Base-by-base conservation (phyloP, 2,113 vertebrate genomes). In the Dromas ardeola region DNA sequence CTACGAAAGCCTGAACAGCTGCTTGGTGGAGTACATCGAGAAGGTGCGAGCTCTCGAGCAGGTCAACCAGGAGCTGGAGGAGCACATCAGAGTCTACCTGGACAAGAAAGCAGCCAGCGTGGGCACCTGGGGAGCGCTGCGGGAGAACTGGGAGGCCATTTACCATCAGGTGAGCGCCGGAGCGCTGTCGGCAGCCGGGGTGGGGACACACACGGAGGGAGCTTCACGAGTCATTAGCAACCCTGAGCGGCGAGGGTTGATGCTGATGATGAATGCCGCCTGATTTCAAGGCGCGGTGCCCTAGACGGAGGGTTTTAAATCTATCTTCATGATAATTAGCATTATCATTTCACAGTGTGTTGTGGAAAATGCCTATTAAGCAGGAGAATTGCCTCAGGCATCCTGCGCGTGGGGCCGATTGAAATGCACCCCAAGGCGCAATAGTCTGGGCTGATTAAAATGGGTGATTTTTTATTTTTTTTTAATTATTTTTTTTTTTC, bases 11-110 rank as follows among this genome's bases (percentile, higher is more conserved):
- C 97, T 99, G 29, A 99, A 99, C 23, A 88, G 96, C 80, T 99
- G 98, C 94, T 97, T 99, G 96, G 97, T 99, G 98, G 99, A 99
- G 91, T 99, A 99, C 94, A 98, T 99, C 5, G 99, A 99, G 96
- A 99, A 99, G 94, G 99, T 99, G 42, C 98, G 97, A 3, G 98
- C 99, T 3, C 98, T 99, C 15, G 99, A 99, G 91, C 97, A 98
- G 78, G 98, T 99, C 74, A 99, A 99, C 98, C 98, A 98, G 47
- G 99, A 99, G 96, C 98, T 99, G 96, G 99, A 99, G 86, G 97
- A 98, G 25, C 98, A 99, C 82, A 99, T 99, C 89, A 96, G 99
- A 5, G 95, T 98, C 45, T 98, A 98, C 69, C 97, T 99, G 97
- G 99, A 99, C 96, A 99, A 98, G 93, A 99, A 98, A 70, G 98